Base-by-base conservation (phyloP, 2,888 invertebrate species). In the Drosophila mettleri region DNA sequence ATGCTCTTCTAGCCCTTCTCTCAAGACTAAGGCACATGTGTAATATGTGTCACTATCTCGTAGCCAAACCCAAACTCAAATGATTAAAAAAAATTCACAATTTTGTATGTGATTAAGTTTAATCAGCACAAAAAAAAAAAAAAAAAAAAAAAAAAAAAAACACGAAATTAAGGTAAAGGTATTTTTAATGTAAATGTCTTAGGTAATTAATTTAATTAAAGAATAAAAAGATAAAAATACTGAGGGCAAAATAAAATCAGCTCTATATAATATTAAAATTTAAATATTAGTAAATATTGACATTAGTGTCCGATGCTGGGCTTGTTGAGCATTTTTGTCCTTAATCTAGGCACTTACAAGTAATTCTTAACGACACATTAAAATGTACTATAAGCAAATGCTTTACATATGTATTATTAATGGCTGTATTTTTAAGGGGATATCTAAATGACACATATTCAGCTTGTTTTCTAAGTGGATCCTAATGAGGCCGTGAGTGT, bases 401-500 rank as follows among this genome's bases (percentile, higher is more conserved):
- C 45, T 43, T 16, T 18, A 31, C 24, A 46, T 46, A 59, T 34
- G 36, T 55, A 48, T 18, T 33, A 43, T 62, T 31, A 43, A 72
- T 48, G 66, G 66, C 43, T 67, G 59, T 63, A 62, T 49, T 59
- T 29, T 6, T 22, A 12, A 29, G 61, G 16, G 48, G 33, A 49
- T 38, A 2, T 46, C 33, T 55, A 51, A 45, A 41, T 31, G 27
- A 51, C 39, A 31, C 34, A 24, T 52, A 55, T 68, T 68, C 78
- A 77, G 78, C 78, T 67, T 36, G 38, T 33, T 9, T n/a, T 31
- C 22, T 41, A 24, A 7, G 16, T 5, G 16, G 27, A 10, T n/a
- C 10, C 57, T 62, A 88, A 80, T 88, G 88, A 55, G 83, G 84
- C 34, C 87, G 81, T 63, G 82, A 63, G 45, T 74, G 74, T n/a